Percentiles rank a stretch among this genome's conserved stretches.
Evolutionary conservation across 2,888 invertebrate species (phyloP).

Genomic region (Cordilura impudica): DNA sequence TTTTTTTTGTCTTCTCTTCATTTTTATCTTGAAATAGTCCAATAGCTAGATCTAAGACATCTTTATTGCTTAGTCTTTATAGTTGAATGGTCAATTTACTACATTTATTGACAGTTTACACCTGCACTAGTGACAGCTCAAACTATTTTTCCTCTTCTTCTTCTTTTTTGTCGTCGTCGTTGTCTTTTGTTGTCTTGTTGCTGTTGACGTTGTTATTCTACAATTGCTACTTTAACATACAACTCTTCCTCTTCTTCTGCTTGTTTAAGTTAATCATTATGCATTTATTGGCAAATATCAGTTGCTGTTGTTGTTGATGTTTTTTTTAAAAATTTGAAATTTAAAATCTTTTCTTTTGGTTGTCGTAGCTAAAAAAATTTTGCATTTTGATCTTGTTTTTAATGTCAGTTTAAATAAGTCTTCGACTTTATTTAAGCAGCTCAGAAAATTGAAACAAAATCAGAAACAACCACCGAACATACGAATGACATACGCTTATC

Average conservation of each 20-base stretch:
- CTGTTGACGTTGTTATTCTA: too few species aligned
- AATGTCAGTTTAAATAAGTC: constrained; percentile 42
- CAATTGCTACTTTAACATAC: neutral
- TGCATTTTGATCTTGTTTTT: constrained; percentile 25
- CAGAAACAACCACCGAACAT: neutral
- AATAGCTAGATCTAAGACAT: constrained; percentile 50
- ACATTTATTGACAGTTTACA: constrained; percentile 72
- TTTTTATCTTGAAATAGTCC: neutral
- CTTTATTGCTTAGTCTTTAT: constrained; percentile 62
- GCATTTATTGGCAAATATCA: neutral
- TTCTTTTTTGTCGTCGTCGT: neutral
- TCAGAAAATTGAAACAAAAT: neutral
- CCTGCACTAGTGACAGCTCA: constrained; percentile 69
- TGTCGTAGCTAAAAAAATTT: neutral
- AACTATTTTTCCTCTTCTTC: constrained; percentile 20
- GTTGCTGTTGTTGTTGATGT: neutral
- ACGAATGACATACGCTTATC: neutral
- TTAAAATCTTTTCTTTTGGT: constrained; percentile 18
- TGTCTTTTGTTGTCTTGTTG: neutral
- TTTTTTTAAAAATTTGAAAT: constrained; percentile 2
- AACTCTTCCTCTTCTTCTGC: neutral
- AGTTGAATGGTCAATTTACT: constrained; percentile 63
- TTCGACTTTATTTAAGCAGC: neutral
- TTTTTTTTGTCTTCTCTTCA: neutral
- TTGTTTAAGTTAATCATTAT: too few species aligned